phyloP scores from a whole-genome alignment of 2,113 vertebrate species.

The Poeciliopsis retropinna region DNA sequence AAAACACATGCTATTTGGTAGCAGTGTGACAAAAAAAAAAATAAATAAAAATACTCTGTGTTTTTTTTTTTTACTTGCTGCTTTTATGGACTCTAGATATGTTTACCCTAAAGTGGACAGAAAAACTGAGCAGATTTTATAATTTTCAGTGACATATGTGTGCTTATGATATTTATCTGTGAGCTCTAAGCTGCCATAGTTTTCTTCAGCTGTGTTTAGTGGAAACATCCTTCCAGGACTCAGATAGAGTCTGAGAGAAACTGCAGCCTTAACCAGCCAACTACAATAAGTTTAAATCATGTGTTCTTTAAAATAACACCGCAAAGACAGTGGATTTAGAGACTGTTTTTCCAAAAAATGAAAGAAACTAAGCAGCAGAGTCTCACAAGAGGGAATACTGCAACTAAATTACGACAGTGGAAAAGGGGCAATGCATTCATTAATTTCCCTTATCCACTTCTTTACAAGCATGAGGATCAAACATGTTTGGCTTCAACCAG shows the following conservation, averaged over 20 bases:
- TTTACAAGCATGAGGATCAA: conserved; percentile 26
- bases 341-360: not conserved
- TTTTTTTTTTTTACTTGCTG: conserved; percentile 10
- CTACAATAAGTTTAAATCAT: not conserved
- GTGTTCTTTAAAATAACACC: conserved; percentile 3
- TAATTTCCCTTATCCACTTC: conserved; percentile 17
- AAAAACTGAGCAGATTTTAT: conserved; percentile 20
- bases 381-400: not conserved
- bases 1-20: no score
- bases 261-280: not conserved
- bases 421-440: conserved; percentile 7
- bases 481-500: conserved; percentile 61
- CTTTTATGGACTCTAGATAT: not conserved
- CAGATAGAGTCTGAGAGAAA: not conserved
- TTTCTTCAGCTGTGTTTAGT: conserved; percentile 47
- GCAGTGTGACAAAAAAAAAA: no score
- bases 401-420: not conserved
- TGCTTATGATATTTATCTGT: conserved; percentile 11
- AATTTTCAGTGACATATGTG: conserved; percentile 42
- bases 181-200: conserved; percentile 34
- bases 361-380: not conserved
- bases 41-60: no score
- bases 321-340: not conserved
- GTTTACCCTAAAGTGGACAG: not conserved
- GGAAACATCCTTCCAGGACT: conserved; percentile 11